Conservation (phyloP, 1,140 invertebrate species). For the Panagrolaimus sp. region DNA sequence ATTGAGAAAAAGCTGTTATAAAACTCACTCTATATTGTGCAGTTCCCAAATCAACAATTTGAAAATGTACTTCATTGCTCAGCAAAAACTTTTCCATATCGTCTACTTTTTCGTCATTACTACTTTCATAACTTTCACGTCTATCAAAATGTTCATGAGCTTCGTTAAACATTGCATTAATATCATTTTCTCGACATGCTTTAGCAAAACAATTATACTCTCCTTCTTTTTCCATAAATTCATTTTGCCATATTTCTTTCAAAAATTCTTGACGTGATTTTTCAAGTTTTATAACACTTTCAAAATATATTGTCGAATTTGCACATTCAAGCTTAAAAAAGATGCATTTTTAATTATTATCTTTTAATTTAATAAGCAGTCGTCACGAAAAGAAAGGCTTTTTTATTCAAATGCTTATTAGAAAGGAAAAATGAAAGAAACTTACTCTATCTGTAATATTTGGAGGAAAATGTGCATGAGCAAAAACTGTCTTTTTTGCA, state of each 20-base stretch:
- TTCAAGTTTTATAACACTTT: background rate
- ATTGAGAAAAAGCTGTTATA: too few relatives aligned
- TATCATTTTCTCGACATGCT: background rate
- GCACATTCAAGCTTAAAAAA: background rate
- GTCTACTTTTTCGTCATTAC: background rate
- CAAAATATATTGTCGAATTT: background rate
- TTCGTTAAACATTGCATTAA: background rate
- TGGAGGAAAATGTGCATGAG: background rate
- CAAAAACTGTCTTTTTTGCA: background rate
- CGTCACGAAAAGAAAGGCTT: too few relatives aligned
- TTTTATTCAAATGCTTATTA: too few relatives aligned
- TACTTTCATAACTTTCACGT: background rate
- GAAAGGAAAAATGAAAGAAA: background rate
- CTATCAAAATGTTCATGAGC: background rate
- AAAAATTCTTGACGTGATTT: conserved; percentile 11
- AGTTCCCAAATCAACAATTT: conserved; percentile 89
- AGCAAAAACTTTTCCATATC: background rate
- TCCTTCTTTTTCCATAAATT: background rate
- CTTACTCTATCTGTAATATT: background rate
- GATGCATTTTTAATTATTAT: too few relatives aligned
- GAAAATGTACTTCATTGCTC: conserved; percentile 19
- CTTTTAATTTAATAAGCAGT: too few relatives aligned
- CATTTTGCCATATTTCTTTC: background rate
- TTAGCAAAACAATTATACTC: background rate
- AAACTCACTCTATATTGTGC: conserved; percentile 95